These are phyloP conservation scores for Antechinus flavipes DNA, from an alignment of 2,113 vertebrate species.

Conservation along the genomic window DNA sequence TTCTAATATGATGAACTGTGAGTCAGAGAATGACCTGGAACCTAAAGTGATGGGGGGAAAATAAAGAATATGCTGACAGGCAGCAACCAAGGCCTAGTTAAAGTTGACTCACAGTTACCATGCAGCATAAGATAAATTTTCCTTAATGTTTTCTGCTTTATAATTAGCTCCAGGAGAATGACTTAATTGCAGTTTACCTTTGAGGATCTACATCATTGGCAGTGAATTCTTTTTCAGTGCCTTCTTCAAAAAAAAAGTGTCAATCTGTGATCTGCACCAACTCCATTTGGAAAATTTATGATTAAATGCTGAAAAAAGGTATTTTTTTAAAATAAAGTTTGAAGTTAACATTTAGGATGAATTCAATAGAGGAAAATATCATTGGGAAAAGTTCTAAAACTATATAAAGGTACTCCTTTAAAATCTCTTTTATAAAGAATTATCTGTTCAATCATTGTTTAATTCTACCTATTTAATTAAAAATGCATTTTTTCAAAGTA, in stretches of 20 bases:
- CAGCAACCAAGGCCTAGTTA: conserved; percentile 50
- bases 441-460: not conserved
- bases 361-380: not conserved
- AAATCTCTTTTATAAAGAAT: not conserved
- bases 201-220: conserved; percentile 54
- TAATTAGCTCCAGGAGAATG: conserved; percentile 66
- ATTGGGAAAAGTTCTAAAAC: not conserved
- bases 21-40: conserved; percentile 67
- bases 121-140: conserved; percentile 42
- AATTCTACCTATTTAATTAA: not conserved
- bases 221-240: conserved; percentile 32
- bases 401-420: not conserved
- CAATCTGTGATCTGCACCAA: conserved; percentile 17
- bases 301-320: not conserved
- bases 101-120: conserved; percentile 68
- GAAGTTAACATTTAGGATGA: not conserved
- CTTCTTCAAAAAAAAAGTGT: conserved; percentile 54
- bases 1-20: conserved; percentile 63
- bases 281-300: conserved; percentile 24
- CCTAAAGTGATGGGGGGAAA: conserved; percentile 44
- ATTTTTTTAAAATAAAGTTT: not conserved
- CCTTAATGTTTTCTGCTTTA: conserved; percentile 68
- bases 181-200: conserved; percentile 50
- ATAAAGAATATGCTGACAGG: conserved; percentile 66
- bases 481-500: not conserved